Evolutionary conservation across 2,888 invertebrate species (phyloP).

Genomic region (Notocelia uddmanniana): DNA sequence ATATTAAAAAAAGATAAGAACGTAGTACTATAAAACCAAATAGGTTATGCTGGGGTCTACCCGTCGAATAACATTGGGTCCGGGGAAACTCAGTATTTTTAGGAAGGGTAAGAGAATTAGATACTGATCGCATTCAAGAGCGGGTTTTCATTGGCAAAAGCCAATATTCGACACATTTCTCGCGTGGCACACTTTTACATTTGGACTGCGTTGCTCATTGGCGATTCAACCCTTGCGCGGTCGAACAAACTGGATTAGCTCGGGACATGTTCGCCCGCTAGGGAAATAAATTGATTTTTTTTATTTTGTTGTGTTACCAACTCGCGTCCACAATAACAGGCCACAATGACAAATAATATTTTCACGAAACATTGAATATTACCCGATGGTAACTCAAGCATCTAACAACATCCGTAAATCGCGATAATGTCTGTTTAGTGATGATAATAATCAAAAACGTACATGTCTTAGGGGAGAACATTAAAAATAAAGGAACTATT

Average conservation of each 20-base stretch:
- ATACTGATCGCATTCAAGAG: conserved; percentile 67
- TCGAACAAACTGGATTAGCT: conserved; percentile 84
- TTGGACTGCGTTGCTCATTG: conserved; percentile 81
- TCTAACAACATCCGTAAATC: background rate
- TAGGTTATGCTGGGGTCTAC: conserved; percentile 37
- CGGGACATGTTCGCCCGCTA: conserved; percentile 81
- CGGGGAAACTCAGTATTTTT: conserved; percentile 46
- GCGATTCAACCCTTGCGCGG: conserved; percentile 84
- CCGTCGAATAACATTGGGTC: conserved; percentile 22
- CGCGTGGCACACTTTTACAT: conserved; percentile 77
- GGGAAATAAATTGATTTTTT: conserved; percentile 84
- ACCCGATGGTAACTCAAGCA: conserved; percentile 20
- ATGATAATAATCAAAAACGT: too few relatives aligned
- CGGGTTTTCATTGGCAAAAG: conserved; percentile 72
- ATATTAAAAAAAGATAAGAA: background rate
- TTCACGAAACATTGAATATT: conserved; percentile 64
- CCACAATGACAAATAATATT: conserved; percentile 77
- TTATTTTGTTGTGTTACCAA: conserved; percentile 70
- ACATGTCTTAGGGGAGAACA: background rate
- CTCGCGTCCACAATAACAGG: conserved; percentile 74
- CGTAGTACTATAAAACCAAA: conserved; percentile 17
- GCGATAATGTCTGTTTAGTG: background rate
- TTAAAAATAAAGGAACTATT: too few relatives aligned
- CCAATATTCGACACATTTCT: conserved; percentile 76
- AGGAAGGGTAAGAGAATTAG: conserved; percentile 67